Percentiles rank a stretch among this genome's conserved stretches.
Conservation (phyloP, 2,888 invertebrate genomes). For the Phasia obesa region DNA sequence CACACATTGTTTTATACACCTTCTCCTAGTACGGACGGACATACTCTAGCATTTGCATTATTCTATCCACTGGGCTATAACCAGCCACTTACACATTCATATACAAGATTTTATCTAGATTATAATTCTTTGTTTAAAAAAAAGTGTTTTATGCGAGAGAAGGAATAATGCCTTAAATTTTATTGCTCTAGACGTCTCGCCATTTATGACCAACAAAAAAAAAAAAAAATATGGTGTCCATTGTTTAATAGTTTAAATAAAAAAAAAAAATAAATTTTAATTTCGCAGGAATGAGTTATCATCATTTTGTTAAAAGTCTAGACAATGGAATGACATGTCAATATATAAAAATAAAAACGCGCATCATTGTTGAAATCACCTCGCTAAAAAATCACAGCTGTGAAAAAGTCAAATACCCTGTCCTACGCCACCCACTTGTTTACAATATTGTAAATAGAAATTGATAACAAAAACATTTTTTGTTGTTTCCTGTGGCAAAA, state of each 20-base stretch:
- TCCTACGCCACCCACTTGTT: slow-evolving; percentile 27
- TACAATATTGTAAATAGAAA: slow-evolving; percentile 65
- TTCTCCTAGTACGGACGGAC: slow-evolving; percentile 1
- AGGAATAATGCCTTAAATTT: slow-evolving; percentile 55
- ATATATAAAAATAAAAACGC: slow-evolving; percentile 59
- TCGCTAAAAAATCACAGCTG: neutral
- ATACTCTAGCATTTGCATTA: slow-evolving; percentile 47
- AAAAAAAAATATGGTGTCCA: slow-evolving; percentile 36
- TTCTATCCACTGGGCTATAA: slow-evolving; percentile 4
- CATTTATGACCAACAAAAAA: slow-evolving; percentile 60
- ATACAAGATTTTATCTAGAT: slow-evolving; percentile 65
- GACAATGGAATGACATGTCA: slow-evolving; percentile 68
- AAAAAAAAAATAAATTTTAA: neutral
- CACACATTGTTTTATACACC: slow-evolving; percentile 12
- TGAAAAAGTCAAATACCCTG: slow-evolving; percentile 12
- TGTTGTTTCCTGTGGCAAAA: slow-evolving; percentile 47
- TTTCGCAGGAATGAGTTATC: slow-evolving; percentile 43
- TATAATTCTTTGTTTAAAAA: slow-evolving; percentile 62
- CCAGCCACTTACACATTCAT: neutral
- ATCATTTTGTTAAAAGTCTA: slow-evolving; percentile 67
- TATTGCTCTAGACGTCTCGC: slow-evolving; percentile 68
- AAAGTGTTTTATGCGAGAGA: slow-evolving; percentile 13
- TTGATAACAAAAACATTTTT: slow-evolving; percentile 55
- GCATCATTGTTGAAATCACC: slow-evolving; percentile 49
- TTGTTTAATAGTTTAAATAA: slow-evolving; percentile 39